Evolutionary conservation across 2,797 vertebrate genomes (phyloP), one percentile per base, ranked within the genome.

Genomic region (Gymnodraco acuticeps): DNA sequence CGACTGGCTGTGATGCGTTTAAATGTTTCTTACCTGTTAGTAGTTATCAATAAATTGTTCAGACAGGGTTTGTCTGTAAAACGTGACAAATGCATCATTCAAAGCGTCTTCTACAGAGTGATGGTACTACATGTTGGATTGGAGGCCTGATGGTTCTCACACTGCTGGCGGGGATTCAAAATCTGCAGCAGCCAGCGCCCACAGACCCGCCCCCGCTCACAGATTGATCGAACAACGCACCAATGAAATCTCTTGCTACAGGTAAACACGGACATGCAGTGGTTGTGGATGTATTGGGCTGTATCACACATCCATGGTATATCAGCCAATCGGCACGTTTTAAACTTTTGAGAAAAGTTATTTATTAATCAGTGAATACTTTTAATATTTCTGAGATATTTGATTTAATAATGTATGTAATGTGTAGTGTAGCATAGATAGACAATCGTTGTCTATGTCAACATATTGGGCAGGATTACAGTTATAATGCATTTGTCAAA

Each of bases 161-260:
- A 52, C 23, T 38, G 23, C 56, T 69, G 64, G 76, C 74, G 46
- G 16, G 10, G 16, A 60, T 65, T 81, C 77, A 86, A 75, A 64
- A 14, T 3, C 27, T 62, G 56, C 47, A 47, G 0, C 70, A 4
- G 27, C 0, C 61, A 54, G 58, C 41, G 45, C 17, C 47, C 38
- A 17, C 9, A 41, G 70, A 2, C 3, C 75, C 69, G 54, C 76
- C 73, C 11, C 70, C 62, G 56, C 51, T 3, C 2, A 0, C 42
- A 58, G 73, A 87, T 87, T 87, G 80, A 15, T 50, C 53, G 10
- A 23, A 10, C 10, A 8, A 23, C 31, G 8, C 20, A 16, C 27
- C 12, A 42, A 73, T 75, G 3, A 51, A 45, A 46, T 19, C 50
- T 11, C 42, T 38, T 27, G 1, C 15, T 27, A 11, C 11, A 33